Evolutionary conservation across 2,113 vertebrate genomes (phyloP).

Genomic region (Parotia lawesii): DNA sequence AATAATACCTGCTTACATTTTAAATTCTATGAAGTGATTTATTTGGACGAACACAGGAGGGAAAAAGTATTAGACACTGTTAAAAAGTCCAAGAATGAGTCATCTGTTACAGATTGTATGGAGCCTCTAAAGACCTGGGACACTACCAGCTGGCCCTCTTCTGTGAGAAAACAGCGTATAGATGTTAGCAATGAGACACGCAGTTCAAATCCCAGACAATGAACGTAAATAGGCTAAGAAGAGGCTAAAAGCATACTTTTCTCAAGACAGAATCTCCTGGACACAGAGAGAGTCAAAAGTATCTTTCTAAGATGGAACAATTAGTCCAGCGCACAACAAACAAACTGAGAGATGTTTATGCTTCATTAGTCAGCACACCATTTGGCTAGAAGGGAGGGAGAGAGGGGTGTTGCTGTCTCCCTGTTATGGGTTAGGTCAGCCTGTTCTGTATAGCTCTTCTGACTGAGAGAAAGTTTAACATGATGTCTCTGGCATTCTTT

Average conservation of each 20-base stretch:
- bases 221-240: not conserved
- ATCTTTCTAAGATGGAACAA: not conserved
- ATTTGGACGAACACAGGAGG: not conserved
- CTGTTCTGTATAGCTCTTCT: not conserved
- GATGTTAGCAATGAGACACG: not conserved
- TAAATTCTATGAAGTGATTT: not conserved
- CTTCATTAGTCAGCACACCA: not conserved
- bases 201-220: not conserved
- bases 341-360: fast-evolving
- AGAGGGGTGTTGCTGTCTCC: not conserved
- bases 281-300: not conserved
- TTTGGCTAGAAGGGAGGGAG: not conserved
- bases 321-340: fast-evolving
- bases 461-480: not conserved
- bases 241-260: not conserved
- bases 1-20: not conserved
- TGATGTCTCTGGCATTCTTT: not conserved
- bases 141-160: not conserved
- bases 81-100: not conserved
- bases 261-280: not conserved
- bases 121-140: not conserved
- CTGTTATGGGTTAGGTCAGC: not conserved
- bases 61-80: not conserved
- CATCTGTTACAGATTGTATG: not conserved
- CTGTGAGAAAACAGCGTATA: not conserved